Base-by-base conservation (phyloP, 1,140 invertebrate genomes). In the Spodoptera frugiperda region DNA sequence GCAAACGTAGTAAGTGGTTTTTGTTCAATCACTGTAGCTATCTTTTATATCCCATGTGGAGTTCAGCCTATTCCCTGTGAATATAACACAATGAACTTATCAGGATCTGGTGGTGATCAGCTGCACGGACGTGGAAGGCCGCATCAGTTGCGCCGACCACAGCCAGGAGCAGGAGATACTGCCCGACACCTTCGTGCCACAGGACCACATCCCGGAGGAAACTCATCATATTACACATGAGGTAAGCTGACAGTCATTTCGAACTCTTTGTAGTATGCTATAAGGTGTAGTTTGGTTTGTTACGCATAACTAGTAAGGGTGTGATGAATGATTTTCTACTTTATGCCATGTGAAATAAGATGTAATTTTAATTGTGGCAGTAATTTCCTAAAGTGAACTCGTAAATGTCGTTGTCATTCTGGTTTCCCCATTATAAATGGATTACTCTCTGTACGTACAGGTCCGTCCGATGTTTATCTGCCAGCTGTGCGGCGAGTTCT, bases 401-500 rank as follows among this genome's bases (percentile, higher is more conserved):
- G 25, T 25, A 25, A 25, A 25, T 25, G 25, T 25, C 25, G 5
- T 25, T 25, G 25, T 25, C 5, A 25, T 1, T 25, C 1, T 25
- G 2, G 25, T 25, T 0, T 25, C 2, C 2, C 25, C 5, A 25
- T 25, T 25, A 2, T 25, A 25, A 25, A 25, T 25, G 25, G 2
- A 25, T 25, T 4, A 25, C 25, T 25, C 5, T 25, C 25, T 25
- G 25, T 25, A 0, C 5, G 25, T 25, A 12, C 77, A 94, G 93
- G 87, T 94, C 68, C 86, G 92, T 3, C 80, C 94, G 11, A 81
- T 94, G 12, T 84, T 94, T 10, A 87, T 94, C 3, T 94, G 94
- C 49, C 93, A 94, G 76, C 39, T 94, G 1, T 94, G 94, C 74
- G 94, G 94, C 2, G 91, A 91, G 25, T 94, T 89, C 86, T 94